Evolutionary conservation across 2,888 invertebrate species (phyloP).

Genomic region (Microplitis manilae): DNA sequence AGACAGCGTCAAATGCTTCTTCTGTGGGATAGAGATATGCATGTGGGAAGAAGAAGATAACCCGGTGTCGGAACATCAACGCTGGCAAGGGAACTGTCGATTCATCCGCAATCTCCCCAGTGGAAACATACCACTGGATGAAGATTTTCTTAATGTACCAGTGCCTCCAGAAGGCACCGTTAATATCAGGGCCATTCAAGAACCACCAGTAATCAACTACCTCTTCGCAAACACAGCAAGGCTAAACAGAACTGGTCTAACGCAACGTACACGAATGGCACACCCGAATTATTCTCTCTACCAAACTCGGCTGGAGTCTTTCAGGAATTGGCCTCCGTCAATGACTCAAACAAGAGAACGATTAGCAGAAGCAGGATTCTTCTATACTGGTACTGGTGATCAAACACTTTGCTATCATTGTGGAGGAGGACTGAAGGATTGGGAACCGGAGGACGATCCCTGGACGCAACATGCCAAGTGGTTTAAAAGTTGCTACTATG

Average conservation of each 20-base stretch:
- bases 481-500: conserved; percentile 90
- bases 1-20: conserved; percentile 87
- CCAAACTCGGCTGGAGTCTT: conserved; percentile 81
- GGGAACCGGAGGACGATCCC: conserved; percentile 92
- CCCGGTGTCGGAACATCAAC: conserved; percentile 84
- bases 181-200: conserved; percentile 13
- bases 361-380: conserved; percentile 92
- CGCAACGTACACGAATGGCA: conserved; percentile 74
- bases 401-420: conserved; percentile 95
- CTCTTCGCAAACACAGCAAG: conserved; percentile 57
- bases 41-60: conserved; percentile 88
- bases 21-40: conserved; percentile 85
- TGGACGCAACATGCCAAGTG: conserved; percentile 96
- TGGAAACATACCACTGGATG: conserved; percentile 76
- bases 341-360: conserved; percentile 86
- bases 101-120: conserved; percentile 79
- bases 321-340: conserved; percentile 85
- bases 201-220: conserved; percentile 59
- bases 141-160: conserved; percentile 54
- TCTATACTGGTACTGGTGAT: conserved; percentile 90
- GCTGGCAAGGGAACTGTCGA: conserved; percentile 87
- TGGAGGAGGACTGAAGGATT: conserved; percentile 93
- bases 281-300: conserved; percentile 81
- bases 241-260: conserved; percentile 65
- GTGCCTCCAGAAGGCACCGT: conserved; percentile 50